Base-by-base conservation (phyloP, 2,888 invertebrate genomes). In the Spilosoma lubricipeda region DNA sequence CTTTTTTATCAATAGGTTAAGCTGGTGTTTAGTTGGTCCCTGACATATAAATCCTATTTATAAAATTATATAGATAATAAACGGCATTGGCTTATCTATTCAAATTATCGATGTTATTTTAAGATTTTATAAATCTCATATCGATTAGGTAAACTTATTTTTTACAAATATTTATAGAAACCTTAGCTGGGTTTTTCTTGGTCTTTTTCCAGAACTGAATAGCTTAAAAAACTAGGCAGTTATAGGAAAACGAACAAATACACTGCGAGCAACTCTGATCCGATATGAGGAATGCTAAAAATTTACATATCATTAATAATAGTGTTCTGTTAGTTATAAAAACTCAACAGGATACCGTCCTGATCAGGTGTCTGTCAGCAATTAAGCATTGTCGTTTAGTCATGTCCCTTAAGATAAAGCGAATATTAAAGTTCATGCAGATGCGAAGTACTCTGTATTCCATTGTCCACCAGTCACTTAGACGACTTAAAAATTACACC, bases 11-110 rank as follows among this genome's bases (percentile, higher is more conserved):
- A 36, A 39, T 66, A 56, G 66, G 69, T 69, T 69, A 69, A 75
- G 56, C 66, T 39, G 52, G 20, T 45, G 66, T 42, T 56, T 36
- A 36, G 36, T 65, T 13, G 48, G 48, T 71, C 71, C 75, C 70
- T 75, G 72, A 75, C 75, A 75, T 70, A 74, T 56, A 71, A 67
- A 71, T 65, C 39, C n/a, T 59, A 66, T 71, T 68, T 75, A 56
- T 71, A 71, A 68, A 74, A 67, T 64, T 71, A 36, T 27, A 42
- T 15, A 64, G 75, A 75, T 75, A 75, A 75, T 36, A 18, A 52
- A 75, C 72, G 68, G 36, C 71, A 69, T 71, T 75, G 68, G 65
- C 27, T 71, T 75, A 71, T 68, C 71, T 65, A 56, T 68, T 8
- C n/a, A 64, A 48, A 71, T 74, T 74, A 71, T 48, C 36, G 36